Base-by-base conservation (phyloP, 2,888 invertebrate species). In the Lacanobia oleracea region DNA sequence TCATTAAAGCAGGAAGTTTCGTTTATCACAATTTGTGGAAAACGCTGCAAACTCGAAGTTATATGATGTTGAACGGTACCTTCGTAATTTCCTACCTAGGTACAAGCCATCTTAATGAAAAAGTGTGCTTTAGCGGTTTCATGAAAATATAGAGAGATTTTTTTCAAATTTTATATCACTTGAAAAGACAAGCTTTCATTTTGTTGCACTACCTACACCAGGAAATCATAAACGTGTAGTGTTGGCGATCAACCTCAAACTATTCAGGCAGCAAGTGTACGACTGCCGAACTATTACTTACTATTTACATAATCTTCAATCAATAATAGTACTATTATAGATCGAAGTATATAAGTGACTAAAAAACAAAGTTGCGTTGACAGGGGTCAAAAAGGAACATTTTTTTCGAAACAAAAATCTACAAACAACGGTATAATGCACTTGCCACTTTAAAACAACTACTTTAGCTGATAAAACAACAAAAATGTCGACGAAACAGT, bases 11-110 rank as follows among this genome's bases (percentile, higher is more conserved):
- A 54, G 50, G 77, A 59, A 69, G 57, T 62, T 74, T 63, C 74
- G 62, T 74, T 79, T 62, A 69, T 79, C 74, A 79, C 62, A 63
- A 74, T 78, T 79, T 69, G 66, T 67, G 43, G 54, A 23, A 60
- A 72, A 65, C 63, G 66, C 33, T 43, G n/a, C 23, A n/a, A 63
- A 54, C 43, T 54, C 23, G 2, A 14, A 37, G 70, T 65, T 76
- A 54, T 51, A 64, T 10, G 23, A 61, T 33, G 64, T 16, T 23
- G n/a, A 33, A 33, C 3, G 33, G 0, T 59, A 68, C 60, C 10
- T 59, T 27, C 27, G 9, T 54, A 27, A 27, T 53, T 53, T 53
- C 6, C 6, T 51, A 12, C 8, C 8, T 54, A 27, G 54, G 2
- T 54, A 16, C 23, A 16, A 0, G 3, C 10, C 3, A 10, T 51